Conservation (phyloP, 2,888 invertebrate genomes). For the Drosophila subsilvestris region DNA sequence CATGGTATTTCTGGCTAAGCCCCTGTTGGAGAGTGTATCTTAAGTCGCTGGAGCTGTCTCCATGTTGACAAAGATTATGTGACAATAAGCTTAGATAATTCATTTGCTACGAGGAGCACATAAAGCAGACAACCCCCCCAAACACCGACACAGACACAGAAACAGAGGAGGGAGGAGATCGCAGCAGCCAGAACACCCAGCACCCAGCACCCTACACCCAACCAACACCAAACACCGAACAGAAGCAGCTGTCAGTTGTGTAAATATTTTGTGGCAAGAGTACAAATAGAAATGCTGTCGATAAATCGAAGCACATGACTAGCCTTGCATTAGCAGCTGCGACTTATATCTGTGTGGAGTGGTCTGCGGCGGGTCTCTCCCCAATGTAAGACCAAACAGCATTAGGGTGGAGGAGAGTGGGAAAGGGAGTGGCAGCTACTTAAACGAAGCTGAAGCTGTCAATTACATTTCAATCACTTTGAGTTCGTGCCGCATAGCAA, state of each 20-base stretch:
- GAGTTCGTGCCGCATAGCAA: slow-evolving; percentile 28
- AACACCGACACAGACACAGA: slow-evolving; percentile 3
- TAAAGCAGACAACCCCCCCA: slow-evolving; percentile 11
- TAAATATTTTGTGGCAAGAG: slow-evolving; percentile 77
- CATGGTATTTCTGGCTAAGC: slow-evolving; percentile 24
- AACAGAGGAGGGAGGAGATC: neutral
- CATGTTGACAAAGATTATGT: slow-evolving; percentile 68
- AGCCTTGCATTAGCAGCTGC: slow-evolving; percentile 69
- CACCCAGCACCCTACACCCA: too few relatives aligned
- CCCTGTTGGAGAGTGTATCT: slow-evolving; percentile 26
- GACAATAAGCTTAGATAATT: slow-evolving; percentile 76
- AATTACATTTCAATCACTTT: slow-evolving; percentile 50
- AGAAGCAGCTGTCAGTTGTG: slow-evolving; percentile 72
- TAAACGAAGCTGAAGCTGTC: slow-evolving; percentile 26
- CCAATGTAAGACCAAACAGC: slow-evolving; percentile 14
- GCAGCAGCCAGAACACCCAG: too few relatives aligned
- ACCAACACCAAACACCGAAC: too few relatives aligned
- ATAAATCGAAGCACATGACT: slow-evolving; percentile 76
- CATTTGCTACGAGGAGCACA: slow-evolving; percentile 37
- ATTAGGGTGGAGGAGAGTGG: too few relatives aligned
- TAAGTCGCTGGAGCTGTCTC: slow-evolving; percentile 21
- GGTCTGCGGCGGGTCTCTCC: neutral
- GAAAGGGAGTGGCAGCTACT: slow-evolving; percentile 18
- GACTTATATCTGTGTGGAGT: slow-evolving; percentile 29
- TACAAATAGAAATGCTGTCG: slow-evolving; percentile 71